Base-by-base conservation (phyloP, 64 coral and sea anemone species). In the Montipora sp. region DNA sequence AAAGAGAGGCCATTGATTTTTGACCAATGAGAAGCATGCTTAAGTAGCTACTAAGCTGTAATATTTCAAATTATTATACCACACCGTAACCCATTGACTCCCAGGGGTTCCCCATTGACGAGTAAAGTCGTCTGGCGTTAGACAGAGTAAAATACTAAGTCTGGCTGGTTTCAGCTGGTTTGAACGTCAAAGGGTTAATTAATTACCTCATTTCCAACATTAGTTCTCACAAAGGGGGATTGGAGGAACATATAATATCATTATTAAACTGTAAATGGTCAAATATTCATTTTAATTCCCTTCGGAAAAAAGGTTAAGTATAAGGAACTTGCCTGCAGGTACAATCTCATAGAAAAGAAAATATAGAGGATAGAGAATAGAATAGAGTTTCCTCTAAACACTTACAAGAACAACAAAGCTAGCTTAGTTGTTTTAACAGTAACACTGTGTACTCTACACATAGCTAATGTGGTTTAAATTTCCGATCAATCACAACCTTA, bases 11-110 rank as follows among this genome's bases (percentile, higher is more conserved):
- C 36, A 2, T 36, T 36, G 36, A 36, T 36, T 36, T 36, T 36
- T 36, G 36, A 36, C 36, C 36, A 36, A 36, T 36, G 36, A 36
- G 36, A 36, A 36, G 36, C 36, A 14, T 49, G 76, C 18, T 14
- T 18, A 78, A 78, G 16, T 16, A 78, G 76, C 76, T 78, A 19
- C 10, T 14, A 48, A 16, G 76, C 7, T 78, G 76, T 78, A 50
- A 78, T 14, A 78, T 78, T n/a, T 50, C 13, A 78, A 78, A 78
- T 78, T 5, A 78, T 78, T 51, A 19, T 50, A 78, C 46, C 6
- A 75, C 36, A 36, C 36, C 36, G 2, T 36, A 36, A 36, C 2
- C 36, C 36, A 36, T 36, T 36, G 36, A 36, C 36, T 36, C 36
- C 36, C 36, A 36, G 36, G 36, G 36, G 36, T 36, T 36, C 36